phyloP scores from a whole-genome alignment of 2,113 vertebrate species.

The Crotalus horridus region DNA sequence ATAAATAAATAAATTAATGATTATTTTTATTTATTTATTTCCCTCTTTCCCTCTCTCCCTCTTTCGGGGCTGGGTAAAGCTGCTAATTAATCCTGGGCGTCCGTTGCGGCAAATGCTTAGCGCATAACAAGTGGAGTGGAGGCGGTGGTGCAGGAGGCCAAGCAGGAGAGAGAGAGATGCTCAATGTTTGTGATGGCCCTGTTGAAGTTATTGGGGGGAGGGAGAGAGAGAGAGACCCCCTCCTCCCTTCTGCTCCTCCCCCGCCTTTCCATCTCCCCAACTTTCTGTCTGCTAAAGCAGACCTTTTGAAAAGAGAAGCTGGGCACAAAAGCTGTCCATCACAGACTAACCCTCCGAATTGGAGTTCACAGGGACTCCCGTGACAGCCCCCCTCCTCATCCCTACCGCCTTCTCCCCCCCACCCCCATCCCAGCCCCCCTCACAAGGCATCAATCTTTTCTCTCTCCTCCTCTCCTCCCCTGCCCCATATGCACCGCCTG shows the following conservation, averaged over 20 bases:
- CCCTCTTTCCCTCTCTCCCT: conserved; percentile 72
- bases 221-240: not conserved
- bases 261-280: conserved; percentile 72
- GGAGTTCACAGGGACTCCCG: conserved; percentile 96
- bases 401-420: conserved; percentile 60
- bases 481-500: conserved; percentile 81
- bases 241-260: no score
- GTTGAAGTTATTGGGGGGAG: conserved; percentile 4
- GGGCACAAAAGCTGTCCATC: conserved; percentile 99
- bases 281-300: conserved; percentile 96
- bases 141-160: conserved; percentile 53
- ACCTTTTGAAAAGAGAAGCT: conserved; percentile 81
- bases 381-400: conserved; percentile 78
- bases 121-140: conserved; percentile 90
- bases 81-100: conserved; percentile 99
- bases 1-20: no score
- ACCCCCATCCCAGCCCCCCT: conserved; percentile 66
- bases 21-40: no score
- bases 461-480: conserved; percentile 76
- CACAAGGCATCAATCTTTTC: conserved; percentile 99
- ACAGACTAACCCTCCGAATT: conserved; percentile 85
- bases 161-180: conserved; percentile 61
- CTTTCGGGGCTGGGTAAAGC: conserved; percentile 89
- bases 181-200: conserved; percentile 77
- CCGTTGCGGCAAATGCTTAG: conserved; percentile 93